Percentiles rank a stretch among this genome's conserved stretches.
Conservation (phyloP, 2,113 vertebrate species). For the Oxygymnocypris stewartii region DNA sequence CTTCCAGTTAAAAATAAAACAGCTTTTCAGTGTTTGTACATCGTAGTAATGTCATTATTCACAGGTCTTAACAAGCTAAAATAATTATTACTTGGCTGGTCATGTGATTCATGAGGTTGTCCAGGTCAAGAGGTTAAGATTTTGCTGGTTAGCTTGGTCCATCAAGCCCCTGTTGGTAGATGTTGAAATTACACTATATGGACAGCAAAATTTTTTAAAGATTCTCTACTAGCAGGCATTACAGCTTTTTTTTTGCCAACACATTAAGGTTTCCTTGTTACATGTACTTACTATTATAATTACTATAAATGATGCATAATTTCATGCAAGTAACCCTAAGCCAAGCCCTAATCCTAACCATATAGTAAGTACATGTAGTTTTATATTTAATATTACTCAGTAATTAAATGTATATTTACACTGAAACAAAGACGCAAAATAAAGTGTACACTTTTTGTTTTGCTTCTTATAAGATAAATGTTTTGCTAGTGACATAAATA, state of each 20-base stretch:
- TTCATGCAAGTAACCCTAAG: too few relatives aligned
- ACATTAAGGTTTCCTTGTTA: too few relatives aligned
- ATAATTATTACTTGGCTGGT: background rate
- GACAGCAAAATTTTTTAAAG: background rate
- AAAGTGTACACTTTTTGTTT: too few relatives aligned
- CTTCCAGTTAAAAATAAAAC: background rate
- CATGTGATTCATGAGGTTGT: background rate
- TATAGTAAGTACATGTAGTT: too few relatives aligned
- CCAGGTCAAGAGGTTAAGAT: background rate
- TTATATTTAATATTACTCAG: too few relatives aligned
- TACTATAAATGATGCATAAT: too few relatives aligned
- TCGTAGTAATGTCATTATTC: background rate
- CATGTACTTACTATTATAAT: too few relatives aligned
- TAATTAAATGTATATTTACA: too few relatives aligned
- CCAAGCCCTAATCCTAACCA: too few relatives aligned
- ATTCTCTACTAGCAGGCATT: background rate
- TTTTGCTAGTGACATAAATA: background rate
- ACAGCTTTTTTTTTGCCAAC: too few relatives aligned
- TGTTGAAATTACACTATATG: background rate
- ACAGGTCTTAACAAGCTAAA: background rate
- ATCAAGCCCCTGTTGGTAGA: background rate
- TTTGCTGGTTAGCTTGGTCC: background rate
- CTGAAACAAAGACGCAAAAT: too few relatives aligned
- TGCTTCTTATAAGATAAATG: background rate
- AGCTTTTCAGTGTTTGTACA: too few relatives aligned